Percentiles rank a stretch among this genome's conserved stretches.
Evolutionary conservation across 2,888 invertebrate genomes (phyloP).

Genomic region (Venustoraphidia nigricollis): DNA sequence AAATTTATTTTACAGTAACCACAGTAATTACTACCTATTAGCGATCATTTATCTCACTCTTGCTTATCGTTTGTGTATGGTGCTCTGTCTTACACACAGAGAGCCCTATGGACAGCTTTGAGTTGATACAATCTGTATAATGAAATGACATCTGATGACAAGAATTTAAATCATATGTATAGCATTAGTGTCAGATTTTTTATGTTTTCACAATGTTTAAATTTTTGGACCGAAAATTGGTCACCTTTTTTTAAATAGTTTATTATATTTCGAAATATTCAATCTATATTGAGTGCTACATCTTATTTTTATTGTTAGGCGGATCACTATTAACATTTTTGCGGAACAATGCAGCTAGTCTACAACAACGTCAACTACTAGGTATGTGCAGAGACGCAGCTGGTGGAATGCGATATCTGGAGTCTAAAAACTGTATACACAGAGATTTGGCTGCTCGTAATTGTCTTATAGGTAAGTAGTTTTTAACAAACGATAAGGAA

Average conservation of each 20-base stretch:
- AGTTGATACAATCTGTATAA: no score
- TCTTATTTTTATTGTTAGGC: slow-evolving; percentile 38
- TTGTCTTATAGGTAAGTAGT: slow-evolving; percentile 60
- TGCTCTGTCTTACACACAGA: no score
- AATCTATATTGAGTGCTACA: no score
- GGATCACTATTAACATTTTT: slow-evolving; percentile 83
- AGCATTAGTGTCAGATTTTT: no score
- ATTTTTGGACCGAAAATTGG: slow-evolving; percentile 3
- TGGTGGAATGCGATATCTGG: slow-evolving; percentile 89
- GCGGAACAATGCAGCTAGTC: slow-evolving; percentile 53
- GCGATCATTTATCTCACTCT: no score
- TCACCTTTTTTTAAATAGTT: neutral
- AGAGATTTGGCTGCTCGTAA: slow-evolving; percentile 90
- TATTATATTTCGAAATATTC: neutral
- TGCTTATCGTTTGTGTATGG: no score
- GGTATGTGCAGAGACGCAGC: slow-evolving; percentile 90
- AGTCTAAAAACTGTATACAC: slow-evolving; percentile 92
- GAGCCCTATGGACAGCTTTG: no score
- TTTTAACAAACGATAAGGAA: neutral
- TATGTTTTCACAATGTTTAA: slow-evolving; percentile 3
- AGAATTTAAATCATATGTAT: no score
- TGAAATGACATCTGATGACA: no score
- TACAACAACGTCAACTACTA: slow-evolving; percentile 51
- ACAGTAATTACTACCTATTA: no score
- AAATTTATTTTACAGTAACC: no score